A percentile compares a stretch with the other conserved stretches of the same genome.
These are phyloP conservation scores for Ambastaia sidthimunki DNA, from an alignment of 2,797 vertebrate genomes.

Conservation along the genomic window DNA sequence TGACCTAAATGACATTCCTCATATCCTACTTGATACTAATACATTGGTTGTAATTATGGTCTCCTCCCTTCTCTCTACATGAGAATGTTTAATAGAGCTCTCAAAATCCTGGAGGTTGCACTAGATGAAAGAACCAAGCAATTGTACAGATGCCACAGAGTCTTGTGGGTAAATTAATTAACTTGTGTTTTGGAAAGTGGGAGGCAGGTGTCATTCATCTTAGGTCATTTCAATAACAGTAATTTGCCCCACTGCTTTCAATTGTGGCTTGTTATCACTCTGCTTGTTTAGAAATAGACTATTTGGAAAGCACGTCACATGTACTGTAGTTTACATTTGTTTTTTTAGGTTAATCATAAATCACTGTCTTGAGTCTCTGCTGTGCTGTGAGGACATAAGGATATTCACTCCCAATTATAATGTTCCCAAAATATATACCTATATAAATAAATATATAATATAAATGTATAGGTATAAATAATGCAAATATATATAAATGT, in stretches of 20 bases:
- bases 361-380: too few relatives aligned
- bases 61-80: constrained; percentile 52
- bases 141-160: constrained; percentile 59
- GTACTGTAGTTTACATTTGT: not conserved
- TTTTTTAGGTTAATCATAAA: not conserved
- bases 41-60: constrained; percentile 61
- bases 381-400: too few relatives aligned
- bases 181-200: constrained; percentile 61
- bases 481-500: too few relatives aligned
- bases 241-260: constrained; percentile 53
- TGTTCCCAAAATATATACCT: too few relatives aligned
- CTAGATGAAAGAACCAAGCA: constrained; percentile 59
- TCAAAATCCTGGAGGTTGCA: constrained; percentile 50
- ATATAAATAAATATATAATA: too few relatives aligned
- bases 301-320: not conserved
- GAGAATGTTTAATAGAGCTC: constrained; percentile 65
- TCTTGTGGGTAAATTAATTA: constrained; percentile 71
- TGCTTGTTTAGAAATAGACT: too few relatives aligned
- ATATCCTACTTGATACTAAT: constrained; percentile 56
- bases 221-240: constrained; percentile 70
- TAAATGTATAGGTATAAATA: too few relatives aligned
- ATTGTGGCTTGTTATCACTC: constrained; percentile 29
- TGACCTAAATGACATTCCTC: constrained; percentile 66
- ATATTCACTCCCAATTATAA: too few relatives aligned
- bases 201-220: constrained; percentile 61